Base-by-base conservation (phyloP, 64 coral and sea anemone genomes). In the Orbicella faveolata region DNA sequence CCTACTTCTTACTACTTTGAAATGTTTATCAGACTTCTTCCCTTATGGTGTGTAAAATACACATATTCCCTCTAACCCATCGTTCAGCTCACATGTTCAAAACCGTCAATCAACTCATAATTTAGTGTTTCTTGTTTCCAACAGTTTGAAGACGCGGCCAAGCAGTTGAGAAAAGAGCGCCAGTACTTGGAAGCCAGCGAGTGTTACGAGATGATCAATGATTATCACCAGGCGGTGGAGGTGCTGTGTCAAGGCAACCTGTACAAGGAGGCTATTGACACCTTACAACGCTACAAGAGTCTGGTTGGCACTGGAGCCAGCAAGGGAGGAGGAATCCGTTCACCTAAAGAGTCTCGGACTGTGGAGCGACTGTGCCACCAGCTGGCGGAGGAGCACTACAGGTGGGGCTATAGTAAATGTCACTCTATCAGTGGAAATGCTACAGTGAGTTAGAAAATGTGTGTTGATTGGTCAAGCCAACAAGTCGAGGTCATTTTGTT, bases 211-310 rank as follows among this genome's bases (percentile, higher is more conserved):
- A 91, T 78, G 70, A 57, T 88, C 15, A 95, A 91, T 35, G 82
- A 95, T 53, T 95, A 95, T 83, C 83, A 80, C 34, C 89, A 95
- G 66, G 93, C 93, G 9, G 88, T 95, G 54, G 93, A 95, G 52
- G 82, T 91, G 17, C 63, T 91, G 21, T 95, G 89, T 72, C 81
- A 91, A 61, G 93, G 83, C 9, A 91, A 88, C 55, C 74, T 95
- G 44, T 95, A 77, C 73, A 70, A 91, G 34, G 88, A 95, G 75
- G 93, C 93, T 10, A 95, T 95, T 36, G 89, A 95, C 20, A 90
- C 87, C n/a, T 64, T 95, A 75, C 89, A 95, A 37, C 75, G 90
- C 1, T 92, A 85, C 80, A 91, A 85, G 36, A 91, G 89, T 55
- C 75, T 91, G 34, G 89, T 83, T 3, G 89, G 89, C 18, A 52